phyloP scores from a whole-genome alignment of 2,888 invertebrate species.

The Endotricha flammealis region DNA sequence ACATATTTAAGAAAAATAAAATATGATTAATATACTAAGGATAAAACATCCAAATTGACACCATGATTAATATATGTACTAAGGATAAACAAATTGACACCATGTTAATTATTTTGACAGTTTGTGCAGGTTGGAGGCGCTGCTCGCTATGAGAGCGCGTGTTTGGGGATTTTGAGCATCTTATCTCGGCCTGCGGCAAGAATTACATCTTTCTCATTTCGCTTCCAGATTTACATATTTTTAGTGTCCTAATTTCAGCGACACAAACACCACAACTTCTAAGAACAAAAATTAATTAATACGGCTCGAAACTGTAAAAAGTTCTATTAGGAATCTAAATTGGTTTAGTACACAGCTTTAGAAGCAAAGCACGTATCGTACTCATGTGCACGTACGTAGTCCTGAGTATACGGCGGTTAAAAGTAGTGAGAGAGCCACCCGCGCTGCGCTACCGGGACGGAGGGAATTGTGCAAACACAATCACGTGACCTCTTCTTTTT shows the following conservation, averaged over 20 bases:
- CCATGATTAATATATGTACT: too few relatives aligned
- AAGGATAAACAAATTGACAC: too few relatives aligned
- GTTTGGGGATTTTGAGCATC: too few relatives aligned
- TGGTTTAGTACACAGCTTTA: not conserved
- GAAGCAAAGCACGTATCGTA: not conserved
- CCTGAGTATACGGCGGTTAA: not conserved
- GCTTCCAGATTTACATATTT: not conserved
- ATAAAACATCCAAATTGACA: too few relatives aligned
- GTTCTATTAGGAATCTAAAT: not conserved
- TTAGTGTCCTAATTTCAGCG: not conserved
- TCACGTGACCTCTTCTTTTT: too few relatives aligned
- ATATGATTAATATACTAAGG: too few relatives aligned
- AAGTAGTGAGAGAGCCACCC: not conserved
- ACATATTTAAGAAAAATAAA: too few relatives aligned
- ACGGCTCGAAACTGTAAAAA: not conserved
- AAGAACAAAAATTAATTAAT: not conserved
- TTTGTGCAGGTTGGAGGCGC: too few relatives aligned
- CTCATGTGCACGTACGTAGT: not conserved
- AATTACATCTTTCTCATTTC: not conserved
- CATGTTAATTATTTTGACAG: too few relatives aligned
- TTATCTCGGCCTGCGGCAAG: not conserved
- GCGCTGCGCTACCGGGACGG: too few relatives aligned
- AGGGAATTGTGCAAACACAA: too few relatives aligned
- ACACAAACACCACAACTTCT: not conserved
- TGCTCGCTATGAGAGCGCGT: too few relatives aligned